These are phyloP conservation scores for Agriopis leucophaearia DNA, from an alignment of 2,888 invertebrate genomes.

Conservation along the genomic window DNA sequence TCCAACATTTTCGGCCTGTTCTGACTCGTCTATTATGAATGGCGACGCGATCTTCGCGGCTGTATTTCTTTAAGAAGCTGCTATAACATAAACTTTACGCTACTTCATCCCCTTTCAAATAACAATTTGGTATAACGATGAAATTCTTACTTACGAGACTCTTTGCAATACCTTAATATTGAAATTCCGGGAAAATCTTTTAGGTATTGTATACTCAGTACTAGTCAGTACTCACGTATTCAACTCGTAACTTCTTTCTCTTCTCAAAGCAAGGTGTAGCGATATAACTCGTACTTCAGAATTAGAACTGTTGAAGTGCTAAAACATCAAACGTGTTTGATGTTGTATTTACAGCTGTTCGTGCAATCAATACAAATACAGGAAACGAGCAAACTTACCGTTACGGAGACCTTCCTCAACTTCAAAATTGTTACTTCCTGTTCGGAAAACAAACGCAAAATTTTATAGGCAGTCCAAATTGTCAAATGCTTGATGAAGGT, in stretches of 20 bases:
- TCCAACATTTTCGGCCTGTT: constrained; percentile 55
- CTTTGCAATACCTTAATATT: constrained; percentile 10
- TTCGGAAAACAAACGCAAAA: not conserved
- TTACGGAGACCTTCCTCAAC: constrained; percentile 32
- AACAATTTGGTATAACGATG: constrained; percentile 29
- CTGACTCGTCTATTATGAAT: constrained; percentile 65
- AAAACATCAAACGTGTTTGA: constrained; percentile 54
- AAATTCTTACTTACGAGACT: constrained; percentile 16
- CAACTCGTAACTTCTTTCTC: not conserved
- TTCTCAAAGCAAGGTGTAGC: constrained; percentile 5
- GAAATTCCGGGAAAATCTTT: constrained; percentile 7
- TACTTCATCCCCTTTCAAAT: constrained; percentile 39
- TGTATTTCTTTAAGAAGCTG: constrained; percentile 51
- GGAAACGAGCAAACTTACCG: constrained; percentile 29
- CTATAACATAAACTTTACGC: constrained; percentile 53
- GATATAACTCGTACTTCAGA: constrained; percentile 29
- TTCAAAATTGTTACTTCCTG: constrained; percentile 4
- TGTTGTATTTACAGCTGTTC: constrained; percentile 52
- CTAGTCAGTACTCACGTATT: not conserved
- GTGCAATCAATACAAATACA: constrained; percentile 50
- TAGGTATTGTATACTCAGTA: not conserved
- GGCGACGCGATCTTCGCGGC: constrained; percentile 46
- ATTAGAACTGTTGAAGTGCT: constrained; percentile 39
- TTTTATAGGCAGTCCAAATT: not conserved
- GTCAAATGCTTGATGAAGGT: not conserved